phyloP scores from a whole-genome alignment of 2,113 vertebrate species.

The Poeciliopsis occidentalis region DNA sequence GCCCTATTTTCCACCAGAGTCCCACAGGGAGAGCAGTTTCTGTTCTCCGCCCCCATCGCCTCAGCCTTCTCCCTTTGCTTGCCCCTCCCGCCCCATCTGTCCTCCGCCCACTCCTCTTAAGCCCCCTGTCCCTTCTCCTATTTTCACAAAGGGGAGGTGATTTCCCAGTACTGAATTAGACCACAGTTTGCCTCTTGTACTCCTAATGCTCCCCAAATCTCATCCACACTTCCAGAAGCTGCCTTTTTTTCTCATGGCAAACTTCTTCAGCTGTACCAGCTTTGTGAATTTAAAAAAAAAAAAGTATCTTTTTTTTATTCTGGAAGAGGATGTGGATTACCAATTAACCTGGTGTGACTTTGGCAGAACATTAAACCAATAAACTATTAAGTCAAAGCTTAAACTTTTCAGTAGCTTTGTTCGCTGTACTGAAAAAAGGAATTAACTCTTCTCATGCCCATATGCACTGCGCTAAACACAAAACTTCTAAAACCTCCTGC shows the following conservation, averaged over 20 bases:
- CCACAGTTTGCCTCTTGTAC: constrained; percentile 47
- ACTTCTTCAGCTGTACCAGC: constrained; percentile 11
- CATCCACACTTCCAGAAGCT: constrained; percentile 7
- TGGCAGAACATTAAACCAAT: background rate
- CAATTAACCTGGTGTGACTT: no score
- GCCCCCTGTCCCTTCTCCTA: constrained; percentile 36
- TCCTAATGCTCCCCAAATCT: background rate
- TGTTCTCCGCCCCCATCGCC: constrained; percentile 49
- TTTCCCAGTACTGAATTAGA: constrained; percentile 71
- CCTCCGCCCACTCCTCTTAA: constrained; percentile 48
- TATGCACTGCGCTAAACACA: constrained; percentile 1
- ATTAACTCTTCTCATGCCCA: background rate
- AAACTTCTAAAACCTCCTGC: background rate
- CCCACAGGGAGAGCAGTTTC: constrained; percentile 42
- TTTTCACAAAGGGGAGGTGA: constrained; percentile 55
- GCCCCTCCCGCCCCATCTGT: constrained; percentile 38
- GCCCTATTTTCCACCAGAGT: constrained; percentile 23
- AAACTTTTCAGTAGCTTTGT: background rate
- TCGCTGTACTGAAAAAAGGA: background rate
- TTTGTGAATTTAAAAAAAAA: no score
- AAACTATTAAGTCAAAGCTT: background rate
- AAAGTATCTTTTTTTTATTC: background rate
- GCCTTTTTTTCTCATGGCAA: constrained; percentile 26
- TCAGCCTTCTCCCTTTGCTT: constrained; percentile 24
- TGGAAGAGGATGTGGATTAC: background rate